These are phyloP conservation scores for Drosophila longiperda DNA, from an alignment of 2,888 invertebrate genomes.

Conservation along the genomic window DNA sequence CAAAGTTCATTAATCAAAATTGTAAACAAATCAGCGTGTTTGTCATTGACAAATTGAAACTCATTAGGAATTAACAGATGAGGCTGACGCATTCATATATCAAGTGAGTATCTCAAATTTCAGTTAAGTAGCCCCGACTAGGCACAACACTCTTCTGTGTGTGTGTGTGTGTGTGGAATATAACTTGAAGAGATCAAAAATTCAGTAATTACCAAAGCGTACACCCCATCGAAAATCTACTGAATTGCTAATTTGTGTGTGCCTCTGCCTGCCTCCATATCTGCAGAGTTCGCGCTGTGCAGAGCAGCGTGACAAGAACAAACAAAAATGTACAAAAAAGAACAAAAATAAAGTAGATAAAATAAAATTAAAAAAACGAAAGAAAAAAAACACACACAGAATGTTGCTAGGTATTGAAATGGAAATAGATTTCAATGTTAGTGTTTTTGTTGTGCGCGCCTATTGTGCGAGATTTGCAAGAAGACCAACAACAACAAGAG, in stretches of 20 bases:
- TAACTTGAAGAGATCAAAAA: slow-evolving; percentile 32
- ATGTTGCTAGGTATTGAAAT: slow-evolving; percentile 69
- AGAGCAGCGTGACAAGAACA: slow-evolving; percentile 76
- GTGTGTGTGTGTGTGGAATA: background rate
- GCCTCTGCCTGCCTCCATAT: background rate
- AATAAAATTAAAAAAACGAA: background rate
- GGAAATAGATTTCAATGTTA: slow-evolving; percentile 65
- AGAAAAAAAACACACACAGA: slow-evolving; percentile 14
- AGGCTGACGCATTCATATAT: slow-evolving; percentile 8
- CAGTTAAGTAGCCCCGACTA: slow-evolving; percentile 3
- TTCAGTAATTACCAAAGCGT: slow-evolving; percentile 43
- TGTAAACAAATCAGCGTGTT: slow-evolving; percentile 51
- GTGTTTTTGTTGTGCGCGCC: slow-evolving; percentile 40
- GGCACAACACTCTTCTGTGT: background rate
- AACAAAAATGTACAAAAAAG: slow-evolving; percentile 50
- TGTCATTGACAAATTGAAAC: slow-evolving; percentile 37
- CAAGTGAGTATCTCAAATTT: slow-evolving; percentile 1
- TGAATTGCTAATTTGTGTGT: slow-evolving; percentile 54
- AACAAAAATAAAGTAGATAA: background rate
- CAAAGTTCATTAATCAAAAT: slow-evolving; percentile 45
- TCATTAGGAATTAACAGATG: slow-evolving; percentile 34
- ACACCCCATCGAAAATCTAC: slow-evolving; percentile 35
- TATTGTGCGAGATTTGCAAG: slow-evolving; percentile 55
- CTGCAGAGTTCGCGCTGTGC: slow-evolving; percentile 44
- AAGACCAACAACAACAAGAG: slow-evolving; percentile 12